phyloP scores from a whole-genome alignment of 2,797 vertebrate genomes.

The Micrastur ruficollis region DNA sequence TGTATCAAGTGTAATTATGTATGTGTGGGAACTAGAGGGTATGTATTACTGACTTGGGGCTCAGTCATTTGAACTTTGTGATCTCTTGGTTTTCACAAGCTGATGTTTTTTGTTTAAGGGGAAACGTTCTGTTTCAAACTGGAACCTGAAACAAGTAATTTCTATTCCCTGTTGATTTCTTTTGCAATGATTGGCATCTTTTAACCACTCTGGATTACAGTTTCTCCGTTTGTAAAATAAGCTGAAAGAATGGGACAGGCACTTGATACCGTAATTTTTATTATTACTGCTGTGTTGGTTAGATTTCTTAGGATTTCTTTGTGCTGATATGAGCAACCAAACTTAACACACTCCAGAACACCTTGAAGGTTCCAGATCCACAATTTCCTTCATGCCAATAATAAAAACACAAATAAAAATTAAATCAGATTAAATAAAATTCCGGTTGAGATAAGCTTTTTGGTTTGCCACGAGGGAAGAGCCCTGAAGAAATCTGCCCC shows the following conservation, averaged over 20 bases:
- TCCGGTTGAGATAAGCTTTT: not conserved
- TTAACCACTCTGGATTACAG: not conserved
- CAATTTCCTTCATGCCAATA: not conserved
- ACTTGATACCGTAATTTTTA: not conserved
- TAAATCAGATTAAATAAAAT: not conserved
- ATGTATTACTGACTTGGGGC: not conserved
- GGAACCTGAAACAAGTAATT: not conserved
- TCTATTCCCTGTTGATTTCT: not conserved
- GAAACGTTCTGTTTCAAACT: not conserved
- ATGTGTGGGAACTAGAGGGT: accelerated
- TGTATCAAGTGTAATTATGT: not conserved
- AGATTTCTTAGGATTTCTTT: not conserved
- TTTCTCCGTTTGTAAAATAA: not conserved
- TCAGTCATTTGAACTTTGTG: not conserved
- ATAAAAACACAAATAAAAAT: not conserved
- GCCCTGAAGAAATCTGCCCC: not conserved
- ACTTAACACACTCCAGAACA: not conserved
- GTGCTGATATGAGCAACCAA: not conserved
- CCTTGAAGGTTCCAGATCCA: not conserved
- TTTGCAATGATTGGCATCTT: not conserved
- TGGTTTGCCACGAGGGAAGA: not conserved
- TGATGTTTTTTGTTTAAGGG: not conserved
- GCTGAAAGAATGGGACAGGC: not conserved
- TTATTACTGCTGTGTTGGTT: not conserved
- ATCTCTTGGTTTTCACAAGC: not conserved